Conservation (phyloP, 2,888 invertebrate genomes). For the Lepidonotus clava region DNA sequence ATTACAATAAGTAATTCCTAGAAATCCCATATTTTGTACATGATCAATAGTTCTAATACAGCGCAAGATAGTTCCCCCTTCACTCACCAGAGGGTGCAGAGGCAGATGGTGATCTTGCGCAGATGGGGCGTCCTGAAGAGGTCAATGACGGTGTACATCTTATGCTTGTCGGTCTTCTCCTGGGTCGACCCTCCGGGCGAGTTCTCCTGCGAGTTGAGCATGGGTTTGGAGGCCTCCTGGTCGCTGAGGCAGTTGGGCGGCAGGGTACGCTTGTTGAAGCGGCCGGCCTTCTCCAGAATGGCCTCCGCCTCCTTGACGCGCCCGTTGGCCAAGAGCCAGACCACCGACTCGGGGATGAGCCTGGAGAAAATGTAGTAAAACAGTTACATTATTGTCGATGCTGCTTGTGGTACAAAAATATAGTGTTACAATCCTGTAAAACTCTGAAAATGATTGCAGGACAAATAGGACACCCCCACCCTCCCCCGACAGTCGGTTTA, state of each 20-base stretch:
- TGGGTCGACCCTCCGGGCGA: not conserved
- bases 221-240: conserved; percentile 52
- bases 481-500: too few species aligned
- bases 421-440: too few species aligned
- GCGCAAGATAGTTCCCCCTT: too few species aligned
- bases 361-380: conserved; percentile 50
- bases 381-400: not conserved
- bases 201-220: conserved; percentile 47
- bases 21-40: too few species aligned
- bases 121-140: conserved; percentile 63
- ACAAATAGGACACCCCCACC: too few species aligned
- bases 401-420: too few species aligned
- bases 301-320: conserved; percentile 64
- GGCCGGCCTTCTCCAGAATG: conserved; percentile 63
- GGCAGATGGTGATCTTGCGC: conserved; percentile 64
- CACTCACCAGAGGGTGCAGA: conserved; percentile 62
- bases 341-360: conserved; percentile 66
- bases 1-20: too few species aligned
- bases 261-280: conserved; percentile 61
- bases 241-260: conserved; percentile 62
- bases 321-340: conserved; percentile 65
- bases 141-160: conserved; percentile 64
- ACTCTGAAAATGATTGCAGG: too few species aligned
- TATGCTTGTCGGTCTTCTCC: not conserved
- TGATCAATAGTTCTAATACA: too few species aligned